phyloP scores from a whole-genome alignment of 1,140 invertebrate genomes.

The Grapholita molesta region DNA sequence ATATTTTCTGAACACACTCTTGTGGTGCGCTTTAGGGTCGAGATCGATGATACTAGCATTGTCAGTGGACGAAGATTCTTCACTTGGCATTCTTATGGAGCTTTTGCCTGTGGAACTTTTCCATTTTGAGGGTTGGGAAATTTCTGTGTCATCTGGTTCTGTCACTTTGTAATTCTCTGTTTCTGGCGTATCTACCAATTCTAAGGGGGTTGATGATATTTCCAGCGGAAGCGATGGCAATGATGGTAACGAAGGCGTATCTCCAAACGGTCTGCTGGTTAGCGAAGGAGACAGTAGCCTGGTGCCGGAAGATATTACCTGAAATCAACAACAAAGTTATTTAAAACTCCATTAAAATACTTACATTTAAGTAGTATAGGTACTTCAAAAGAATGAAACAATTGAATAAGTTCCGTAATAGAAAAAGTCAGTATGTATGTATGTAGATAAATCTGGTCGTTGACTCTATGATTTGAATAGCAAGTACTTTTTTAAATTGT shows the following conservation, averaged over 20 bases:
- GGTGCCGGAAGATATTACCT: constrained; percentile 64
- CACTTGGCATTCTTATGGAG: constrained; percentile 81
- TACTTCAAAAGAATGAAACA: not conserved
- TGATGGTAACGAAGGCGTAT: constrained; percentile 30
- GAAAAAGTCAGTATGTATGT: not conserved
- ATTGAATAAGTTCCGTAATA: not conserved
- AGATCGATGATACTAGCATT: constrained; percentile 77
- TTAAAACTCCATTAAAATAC: not conserved
- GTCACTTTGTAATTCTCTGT: constrained; percentile 71
- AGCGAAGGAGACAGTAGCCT: constrained; percentile 51
- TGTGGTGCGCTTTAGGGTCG: constrained; percentile 48
- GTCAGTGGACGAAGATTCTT: constrained; percentile 57
- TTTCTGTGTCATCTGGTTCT: constrained; percentile 69
- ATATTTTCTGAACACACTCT: constrained; percentile 50
- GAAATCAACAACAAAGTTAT: constrained; percentile 30
- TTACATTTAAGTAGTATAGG: not conserved
- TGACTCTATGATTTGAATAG: not conserved
- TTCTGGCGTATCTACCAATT: constrained; percentile 47
- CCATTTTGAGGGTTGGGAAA: constrained; percentile 79
- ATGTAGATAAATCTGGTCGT: not conserved
- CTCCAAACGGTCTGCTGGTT: constrained; percentile 36
- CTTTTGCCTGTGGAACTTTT: constrained; percentile 78
- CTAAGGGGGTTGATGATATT: constrained; percentile 67
- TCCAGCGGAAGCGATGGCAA: constrained; percentile 57
- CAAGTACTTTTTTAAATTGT: not conserved